Conservation (phyloP, 2,113 vertebrate species). For the Gobio gobio region DNA sequence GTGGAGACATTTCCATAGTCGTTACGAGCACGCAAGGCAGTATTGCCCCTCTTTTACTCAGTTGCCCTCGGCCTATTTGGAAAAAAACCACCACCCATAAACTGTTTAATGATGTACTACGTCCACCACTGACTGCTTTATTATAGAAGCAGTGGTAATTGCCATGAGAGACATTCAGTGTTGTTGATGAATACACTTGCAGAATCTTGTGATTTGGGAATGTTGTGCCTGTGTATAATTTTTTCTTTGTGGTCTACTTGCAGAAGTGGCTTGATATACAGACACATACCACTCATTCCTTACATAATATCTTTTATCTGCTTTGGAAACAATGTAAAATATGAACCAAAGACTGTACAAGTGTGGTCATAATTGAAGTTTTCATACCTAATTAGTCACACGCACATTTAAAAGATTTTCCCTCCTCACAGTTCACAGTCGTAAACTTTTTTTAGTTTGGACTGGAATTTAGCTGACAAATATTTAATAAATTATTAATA, state of each 20-base stretch:
- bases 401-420: neutral
- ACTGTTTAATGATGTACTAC: conserved; percentile 7
- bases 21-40: conserved; percentile 43
- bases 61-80: neutral
- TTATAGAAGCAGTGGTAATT: neutral
- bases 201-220: neutral
- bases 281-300: conserved; percentile 59
- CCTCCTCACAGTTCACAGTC: neutral
- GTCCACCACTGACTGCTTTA: neutral
- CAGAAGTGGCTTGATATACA: conserved; percentile 16
- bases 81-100: conserved; percentile 10
- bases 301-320: conserved; percentile 43
- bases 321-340: conserved; percentile 36
- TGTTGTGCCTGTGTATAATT: neutral
- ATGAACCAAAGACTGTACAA: neutral
- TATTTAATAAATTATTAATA: neutral
- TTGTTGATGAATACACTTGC: neutral
- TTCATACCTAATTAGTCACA: neutral
- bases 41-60: neutral
- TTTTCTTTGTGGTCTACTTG: neutral
- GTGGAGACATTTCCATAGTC: conserved; percentile 51
- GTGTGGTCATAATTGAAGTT: neutral
- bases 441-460: neutral
- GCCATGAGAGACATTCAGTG: neutral
- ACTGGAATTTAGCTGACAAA: neutral